Evolutionary conservation across 2,113 vertebrate species (phyloP).

Genomic region (Chascanopsetta lugubris): DNA sequence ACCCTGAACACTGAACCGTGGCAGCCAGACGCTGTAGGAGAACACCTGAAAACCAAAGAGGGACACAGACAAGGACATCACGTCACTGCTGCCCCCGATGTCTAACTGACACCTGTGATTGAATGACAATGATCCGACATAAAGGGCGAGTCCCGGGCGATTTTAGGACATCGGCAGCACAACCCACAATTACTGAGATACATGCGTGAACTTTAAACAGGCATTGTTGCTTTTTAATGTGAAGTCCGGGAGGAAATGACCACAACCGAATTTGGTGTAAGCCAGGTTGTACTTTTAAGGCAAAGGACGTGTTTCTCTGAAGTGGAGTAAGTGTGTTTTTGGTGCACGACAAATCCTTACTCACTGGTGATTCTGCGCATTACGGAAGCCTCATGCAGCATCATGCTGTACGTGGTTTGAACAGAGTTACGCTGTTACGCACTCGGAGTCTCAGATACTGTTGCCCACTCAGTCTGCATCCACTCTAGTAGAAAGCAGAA

Average conservation of each 20-base stretch:
- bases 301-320: constrained; percentile 1
- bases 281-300: neutral
- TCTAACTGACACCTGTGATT: constrained; percentile 46
- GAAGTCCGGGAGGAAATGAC: neutral
- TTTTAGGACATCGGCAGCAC: constrained; percentile 12
- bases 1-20: constrained; percentile 56
- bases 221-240: neutral
- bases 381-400: constrained; percentile 16
- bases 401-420: constrained; percentile 1
- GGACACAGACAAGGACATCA: constrained; percentile 47
- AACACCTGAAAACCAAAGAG: constrained; percentile 60
- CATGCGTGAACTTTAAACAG: neutral
- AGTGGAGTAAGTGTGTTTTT: constrained; percentile 1
- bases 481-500: constrained; percentile 4
- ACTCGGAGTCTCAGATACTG: constrained; percentile 9
- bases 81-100: constrained; percentile 45
- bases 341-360: constrained; percentile 1
- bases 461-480: constrained; percentile 18
- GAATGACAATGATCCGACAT: constrained; percentile 38
- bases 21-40: constrained; percentile 38
- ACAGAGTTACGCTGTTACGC: constrained; percentile 17
- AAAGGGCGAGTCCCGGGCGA: constrained; percentile 25
- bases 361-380: constrained; percentile 30
- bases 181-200: no score
- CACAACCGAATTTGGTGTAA: neutral